A percentile compares a stretch with the other conserved stretches of the same genome.
Conservation (phyloP, 2,888 invertebrate species). For the Hemithea aestivaria region DNA sequence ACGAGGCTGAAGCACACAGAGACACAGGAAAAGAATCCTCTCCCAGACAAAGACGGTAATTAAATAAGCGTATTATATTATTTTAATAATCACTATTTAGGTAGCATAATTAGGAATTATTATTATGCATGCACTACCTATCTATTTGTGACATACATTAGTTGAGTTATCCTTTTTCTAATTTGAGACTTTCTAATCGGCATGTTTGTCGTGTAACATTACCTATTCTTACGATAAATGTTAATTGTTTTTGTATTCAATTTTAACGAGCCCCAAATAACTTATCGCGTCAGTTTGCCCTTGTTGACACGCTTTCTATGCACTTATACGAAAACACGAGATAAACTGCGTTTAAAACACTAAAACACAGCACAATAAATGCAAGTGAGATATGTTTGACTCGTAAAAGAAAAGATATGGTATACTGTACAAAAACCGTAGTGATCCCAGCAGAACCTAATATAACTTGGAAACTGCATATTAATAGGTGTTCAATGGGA, state of each 20-base stretch:
- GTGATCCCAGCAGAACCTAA: no score
- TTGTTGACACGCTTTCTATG: constrained; percentile 35
- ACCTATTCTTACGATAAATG: constrained; percentile 16
- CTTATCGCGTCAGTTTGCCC: constrained; percentile 26
- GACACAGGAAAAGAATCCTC: constrained; percentile 94
- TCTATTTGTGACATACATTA: neutral
- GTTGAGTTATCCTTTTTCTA: neutral
- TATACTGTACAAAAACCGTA: no score
- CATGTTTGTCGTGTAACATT: neutral
- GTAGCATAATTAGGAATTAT: constrained; percentile 9
- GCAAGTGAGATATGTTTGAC: no score
- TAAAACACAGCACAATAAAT: no score
- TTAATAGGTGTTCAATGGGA: no score
- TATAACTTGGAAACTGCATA: no score
- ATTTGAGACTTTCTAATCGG: constrained; percentile 11
- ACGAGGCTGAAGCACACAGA: constrained; percentile 92
- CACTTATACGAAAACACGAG: constrained; percentile 11
- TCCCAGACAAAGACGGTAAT: constrained; percentile 95
- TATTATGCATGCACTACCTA: constrained; percentile 11
- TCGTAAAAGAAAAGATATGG: no score
- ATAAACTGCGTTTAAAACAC: no score
- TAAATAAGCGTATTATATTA: neutral
- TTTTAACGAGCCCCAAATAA: constrained; percentile 28
- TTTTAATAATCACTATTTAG: neutral
- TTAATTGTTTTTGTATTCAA: constrained; percentile 24